Base-by-base conservation (phyloP, 1,140 invertebrate genomes). In the Phthorimaea operculella region DNA sequence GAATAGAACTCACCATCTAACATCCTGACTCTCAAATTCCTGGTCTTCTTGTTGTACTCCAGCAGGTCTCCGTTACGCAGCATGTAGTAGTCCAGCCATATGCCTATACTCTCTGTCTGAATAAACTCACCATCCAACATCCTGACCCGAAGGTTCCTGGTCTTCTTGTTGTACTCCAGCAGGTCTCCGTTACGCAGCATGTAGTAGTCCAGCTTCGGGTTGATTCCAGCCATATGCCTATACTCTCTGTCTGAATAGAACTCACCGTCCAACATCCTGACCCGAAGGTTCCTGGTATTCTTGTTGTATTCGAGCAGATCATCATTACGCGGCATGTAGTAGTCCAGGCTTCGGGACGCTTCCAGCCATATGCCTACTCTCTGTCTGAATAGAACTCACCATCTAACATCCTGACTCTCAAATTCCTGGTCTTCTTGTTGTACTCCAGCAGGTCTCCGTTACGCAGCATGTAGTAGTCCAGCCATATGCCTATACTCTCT, bases 81-180 rank as follows among this genome's bases (percentile, higher is more conserved):
- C 68, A 99, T 92, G 86, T 99, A 99, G 87, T 99, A 99, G 84
- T 98, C 96, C 51, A 99, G 86, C 98, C 98, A 99, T 50, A 99
- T 85, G 98, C 98, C 99, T 50, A 99, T 94, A 21, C 97, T 97
- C 75, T 98, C n/a, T n/a, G n/a, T n/a, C n/a, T n/a, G n/a, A n/a
- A n/a, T n/a, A 6, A 28, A 71, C 79, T 76, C 86, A 86, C 92
- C 93, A 79, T 99, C 97, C 74, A 99, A 87, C 91, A 99, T 98
- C 62, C 97, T 90, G 0, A 99, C 96, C 61, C 95, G 90, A 11
- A 99, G 83, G 4, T 94, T 94, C 62, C 98, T 90, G 66, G 98
- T 89, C 86, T 98, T 98, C 87, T 93, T 92, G 68, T 95, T 91
- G 86, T 99, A 99, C 78, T 99, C 97, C 21, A 99, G 77, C 36